A percentile compares a stretch with the other conserved stretches of the same genome.
These are phyloP conservation scores for Euphydryas editha DNA, from an alignment of 2,888 invertebrate species.

Conservation along the genomic window DNA sequence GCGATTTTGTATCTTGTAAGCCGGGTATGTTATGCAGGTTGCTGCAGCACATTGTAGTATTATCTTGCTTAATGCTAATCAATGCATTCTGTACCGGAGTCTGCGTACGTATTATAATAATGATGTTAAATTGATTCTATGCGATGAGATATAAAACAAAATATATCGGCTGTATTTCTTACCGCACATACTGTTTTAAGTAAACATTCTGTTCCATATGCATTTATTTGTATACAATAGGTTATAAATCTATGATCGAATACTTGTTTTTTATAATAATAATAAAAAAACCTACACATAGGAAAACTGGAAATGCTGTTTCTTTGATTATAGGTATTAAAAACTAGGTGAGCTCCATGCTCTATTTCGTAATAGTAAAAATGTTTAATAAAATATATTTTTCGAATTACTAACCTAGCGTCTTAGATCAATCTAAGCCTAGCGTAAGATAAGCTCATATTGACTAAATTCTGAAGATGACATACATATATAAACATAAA, in stretches of 20 bases:
- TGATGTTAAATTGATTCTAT: constrained; percentile 34
- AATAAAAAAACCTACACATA: constrained; percentile 27
- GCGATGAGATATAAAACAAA: constrained; percentile 31
- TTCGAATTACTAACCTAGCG: neutral
- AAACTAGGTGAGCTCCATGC: constrained; percentile 26
- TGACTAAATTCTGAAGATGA: too few relatives aligned
- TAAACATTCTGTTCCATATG: constrained; percentile 35
- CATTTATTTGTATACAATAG: constrained; percentile 39
- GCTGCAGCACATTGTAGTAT: constrained; percentile 27
- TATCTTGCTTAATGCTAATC: constrained; percentile 32
- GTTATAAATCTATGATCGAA: constrained; percentile 30
- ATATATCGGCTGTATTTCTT: constrained; percentile 31
- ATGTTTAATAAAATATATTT: neutral
- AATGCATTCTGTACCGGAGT: constrained; percentile 32
- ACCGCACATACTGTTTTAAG: constrained; percentile 23
- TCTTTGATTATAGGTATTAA: constrained; percentile 44
- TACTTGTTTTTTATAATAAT: constrained; percentile 17
- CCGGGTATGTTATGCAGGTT: constrained; percentile 18
- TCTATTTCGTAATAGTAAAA: neutral
- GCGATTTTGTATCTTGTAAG: constrained; percentile 54
- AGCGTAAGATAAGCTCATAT: too few relatives aligned
- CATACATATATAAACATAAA: too few relatives aligned
- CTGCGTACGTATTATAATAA: constrained; percentile 36
- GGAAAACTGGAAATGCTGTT: neutral
- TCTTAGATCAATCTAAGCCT: too few relatives aligned